These are phyloP conservation scores for Hippoglossus hippoglossus DNA, from an alignment of 2,797 vertebrate genomes.

Conservation along the genomic window DNA sequence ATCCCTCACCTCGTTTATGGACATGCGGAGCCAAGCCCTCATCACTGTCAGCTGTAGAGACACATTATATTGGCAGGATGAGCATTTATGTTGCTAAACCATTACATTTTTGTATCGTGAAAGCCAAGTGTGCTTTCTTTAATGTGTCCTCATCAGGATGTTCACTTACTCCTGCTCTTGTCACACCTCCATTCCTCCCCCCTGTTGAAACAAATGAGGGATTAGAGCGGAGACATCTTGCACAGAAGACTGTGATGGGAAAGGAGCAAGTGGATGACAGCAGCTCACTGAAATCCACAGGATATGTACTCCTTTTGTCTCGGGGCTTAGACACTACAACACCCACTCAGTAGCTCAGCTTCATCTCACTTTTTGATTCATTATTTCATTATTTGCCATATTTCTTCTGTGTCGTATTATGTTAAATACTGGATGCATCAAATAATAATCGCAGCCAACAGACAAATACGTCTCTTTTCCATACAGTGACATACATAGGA, in stretches of 20 bases:
- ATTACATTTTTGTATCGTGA: constrained; percentile 29
- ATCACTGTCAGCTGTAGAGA: constrained; percentile 20
- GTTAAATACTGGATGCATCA: constrained; percentile 46
- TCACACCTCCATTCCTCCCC: constrained; percentile 24
- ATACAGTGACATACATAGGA: neutral
- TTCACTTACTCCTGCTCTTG: constrained; percentile 30
- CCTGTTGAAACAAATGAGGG: constrained; percentile 61
- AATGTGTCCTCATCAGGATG: constrained; percentile 35
- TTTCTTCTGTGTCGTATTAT: constrained; percentile 10
- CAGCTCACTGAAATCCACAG: constrained; percentile 63
- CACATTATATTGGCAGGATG: constrained; percentile 46
- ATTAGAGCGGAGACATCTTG: constrained; percentile 64
- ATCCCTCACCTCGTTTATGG: constrained; percentile 19
- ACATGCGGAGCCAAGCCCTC: neutral
- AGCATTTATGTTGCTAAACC: constrained; percentile 14
- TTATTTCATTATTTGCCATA: constrained; percentile 1
- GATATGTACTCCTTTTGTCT: constrained; percentile 65
- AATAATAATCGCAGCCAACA: constrained; percentile 41
- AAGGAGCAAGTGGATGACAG: constrained; percentile 65
- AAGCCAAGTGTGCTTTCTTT: constrained; percentile 29
- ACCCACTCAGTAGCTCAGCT: constrained; percentile 56
- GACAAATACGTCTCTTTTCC: neutral
- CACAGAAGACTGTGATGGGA: constrained; percentile 51
- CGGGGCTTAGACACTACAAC: constrained; percentile 56
- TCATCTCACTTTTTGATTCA: constrained; percentile 37